These are phyloP conservation scores for Nebria salina DNA, from an alignment of 2,888 invertebrate species.

Conservation along the genomic window DNA sequence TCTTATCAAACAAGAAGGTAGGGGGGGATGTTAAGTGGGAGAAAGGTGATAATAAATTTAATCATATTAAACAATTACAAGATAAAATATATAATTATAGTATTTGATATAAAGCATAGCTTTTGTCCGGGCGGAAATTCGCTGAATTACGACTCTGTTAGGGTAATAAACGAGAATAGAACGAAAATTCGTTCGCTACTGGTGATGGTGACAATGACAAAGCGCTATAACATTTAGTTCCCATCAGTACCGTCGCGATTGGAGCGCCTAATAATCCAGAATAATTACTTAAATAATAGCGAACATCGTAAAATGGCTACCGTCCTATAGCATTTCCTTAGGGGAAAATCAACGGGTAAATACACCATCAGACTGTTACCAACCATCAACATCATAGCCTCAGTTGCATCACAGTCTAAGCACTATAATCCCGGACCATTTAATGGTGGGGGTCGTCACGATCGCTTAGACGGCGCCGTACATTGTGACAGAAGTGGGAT, in stretches of 20 bases:
- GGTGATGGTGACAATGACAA: conserved; percentile 32
- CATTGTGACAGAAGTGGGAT: conserved; percentile 22
- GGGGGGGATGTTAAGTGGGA: too few species aligned
- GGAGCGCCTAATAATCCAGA: conserved; percentile 42
- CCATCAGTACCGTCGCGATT: conserved; percentile 26
- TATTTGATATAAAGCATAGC: too few species aligned
- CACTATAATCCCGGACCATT: conserved; percentile 27
- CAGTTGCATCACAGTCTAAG: conserved; percentile 17
- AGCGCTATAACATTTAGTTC: conserved; percentile 31
- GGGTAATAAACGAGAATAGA: neutral
- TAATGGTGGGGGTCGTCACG: conserved; percentile 26
- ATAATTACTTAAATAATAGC: conserved; percentile 47
- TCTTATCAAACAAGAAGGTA: too few species aligned
- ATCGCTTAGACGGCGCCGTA: conserved; percentile 13
- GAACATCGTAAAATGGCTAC: conserved; percentile 39
- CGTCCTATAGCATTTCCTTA: conserved; percentile 35
- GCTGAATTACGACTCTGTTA: neutral
- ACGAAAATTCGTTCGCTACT: neutral
- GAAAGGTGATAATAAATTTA: too few species aligned
- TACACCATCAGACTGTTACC: conserved; percentile 25
- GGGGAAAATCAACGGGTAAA: conserved; percentile 37
- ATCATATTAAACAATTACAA: too few species aligned
- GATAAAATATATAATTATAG: too few species aligned
- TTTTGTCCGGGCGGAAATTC: neutral
- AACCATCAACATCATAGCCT: neutral